A percentile compares a stretch with the other conserved stretches of the same genome.
phyloP scores from a whole-genome alignment of 2,797 vertebrate genomes.

The Sciaenops ocellatus region DNA sequence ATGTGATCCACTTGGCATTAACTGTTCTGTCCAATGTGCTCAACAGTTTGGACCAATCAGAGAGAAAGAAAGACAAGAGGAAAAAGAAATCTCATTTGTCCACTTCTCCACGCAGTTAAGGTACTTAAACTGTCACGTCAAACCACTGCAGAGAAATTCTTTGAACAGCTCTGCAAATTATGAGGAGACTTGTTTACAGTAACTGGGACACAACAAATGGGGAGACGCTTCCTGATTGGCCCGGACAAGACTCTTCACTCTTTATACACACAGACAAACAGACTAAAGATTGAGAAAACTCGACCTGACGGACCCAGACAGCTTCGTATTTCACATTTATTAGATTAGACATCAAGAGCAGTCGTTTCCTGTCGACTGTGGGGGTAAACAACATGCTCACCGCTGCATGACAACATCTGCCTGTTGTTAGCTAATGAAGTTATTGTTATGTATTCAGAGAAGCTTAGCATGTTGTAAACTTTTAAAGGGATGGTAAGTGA shows the following conservation, averaged over 20 bases:
- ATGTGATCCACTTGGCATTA: slow-evolving; percentile 48
- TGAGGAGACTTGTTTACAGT: slow-evolving; percentile 14
- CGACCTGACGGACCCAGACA: slow-evolving; percentile 39
- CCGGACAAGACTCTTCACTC: slow-evolving; percentile 3
- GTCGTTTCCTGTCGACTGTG: slow-evolving; percentile 52
- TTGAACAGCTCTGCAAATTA: not conserved
- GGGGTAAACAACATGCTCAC: slow-evolving; percentile 45
- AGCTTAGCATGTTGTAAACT: slow-evolving; percentile 19
- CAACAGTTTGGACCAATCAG: not conserved
- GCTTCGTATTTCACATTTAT: slow-evolving; percentile 65
- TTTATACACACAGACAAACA: slow-evolving; percentile 9
- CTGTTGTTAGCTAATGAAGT: slow-evolving; percentile 35
- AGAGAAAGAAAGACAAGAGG: not conserved
- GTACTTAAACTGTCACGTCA: slow-evolving; percentile 4
- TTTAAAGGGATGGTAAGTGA: slow-evolving; percentile 12
- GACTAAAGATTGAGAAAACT: slow-evolving; percentile 27
- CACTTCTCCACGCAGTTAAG: not conserved
- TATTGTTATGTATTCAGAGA: slow-evolving; percentile 21
- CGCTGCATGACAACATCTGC: slow-evolving; percentile 44
- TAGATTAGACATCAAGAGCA: slow-evolving; percentile 65
- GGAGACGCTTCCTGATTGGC: slow-evolving; percentile 19
- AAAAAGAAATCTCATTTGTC: not conserved
- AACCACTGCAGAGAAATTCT: slow-evolving; percentile 2
- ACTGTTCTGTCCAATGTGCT: slow-evolving; percentile 32
- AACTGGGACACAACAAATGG: slow-evolving; percentile 9